Base-by-base conservation (phyloP, 2,113 vertebrate species). In the Microtus montanus region DNA sequence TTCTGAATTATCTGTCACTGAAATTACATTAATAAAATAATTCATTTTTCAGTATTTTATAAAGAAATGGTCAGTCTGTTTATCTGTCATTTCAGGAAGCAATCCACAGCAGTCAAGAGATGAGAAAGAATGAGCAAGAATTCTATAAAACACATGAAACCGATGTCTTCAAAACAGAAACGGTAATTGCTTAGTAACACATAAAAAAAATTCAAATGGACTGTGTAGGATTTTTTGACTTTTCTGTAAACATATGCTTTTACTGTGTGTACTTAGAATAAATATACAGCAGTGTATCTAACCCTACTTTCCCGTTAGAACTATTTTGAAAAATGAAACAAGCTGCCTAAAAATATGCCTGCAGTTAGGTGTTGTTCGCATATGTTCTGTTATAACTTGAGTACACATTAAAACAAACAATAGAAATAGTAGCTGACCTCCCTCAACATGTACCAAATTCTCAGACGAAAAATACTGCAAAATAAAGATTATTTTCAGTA, bases 161-260 rank as follows among this genome's bases (percentile, higher is more conserved):
- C 64, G 95, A 98, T 97, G 95, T 97, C 96, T 98, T 98, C 96
- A 98, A 99, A 95, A 98, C 97, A 97, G 98, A 98, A 95, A 98
- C 97, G 99, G 99, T 99, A 99, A 98, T 11, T 94, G 28, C 74
- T 95, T 94, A 15, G 88, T 94, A 95, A 96, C 63, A 92, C 10
- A 11, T 1, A 90, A 64, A 84, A 90, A 64, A 44, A 91, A 83
- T 87, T 15, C n/a, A 73, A 93, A 88, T 17, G 22, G 94, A 74
- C 68, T 93, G 7, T 71, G 79, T 74, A 26, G 73, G 91, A 61
- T 91, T 91, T 90, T 91, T 30, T 95, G 38, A 94, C 22, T 83
- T 83, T 74, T 1, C 35, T 87, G 1, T 90, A 84, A 79, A 26
- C 52, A 73, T 44, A 92, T 95, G 7, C 13, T 96, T 95, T 97